phyloP scores from a whole-genome alignment of 2,113 vertebrate genomes.

The Otis tarda region DNA sequence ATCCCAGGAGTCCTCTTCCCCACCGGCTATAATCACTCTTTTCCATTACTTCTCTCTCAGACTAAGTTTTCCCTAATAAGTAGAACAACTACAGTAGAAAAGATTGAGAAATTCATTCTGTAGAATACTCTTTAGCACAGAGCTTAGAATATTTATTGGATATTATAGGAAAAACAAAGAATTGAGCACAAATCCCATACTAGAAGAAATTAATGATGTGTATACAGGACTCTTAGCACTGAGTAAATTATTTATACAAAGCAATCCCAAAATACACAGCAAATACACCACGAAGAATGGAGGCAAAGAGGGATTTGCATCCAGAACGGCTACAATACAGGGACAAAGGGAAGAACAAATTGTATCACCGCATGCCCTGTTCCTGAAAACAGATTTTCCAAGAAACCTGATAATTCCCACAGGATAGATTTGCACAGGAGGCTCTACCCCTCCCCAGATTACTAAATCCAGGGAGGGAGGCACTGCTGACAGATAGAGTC shows the following conservation, averaged over 20 bases:
- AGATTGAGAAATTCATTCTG: not conserved
- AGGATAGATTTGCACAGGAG: not conserved
- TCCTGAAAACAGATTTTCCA: not conserved
- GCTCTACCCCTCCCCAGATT: rapidly evolving
- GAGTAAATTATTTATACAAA: conserved; percentile 39
- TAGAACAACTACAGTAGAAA: not conserved
- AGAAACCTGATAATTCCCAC: rapidly evolving
- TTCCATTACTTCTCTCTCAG: not conserved
- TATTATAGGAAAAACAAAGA: conserved; percentile 1
- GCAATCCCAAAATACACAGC: not conserved
- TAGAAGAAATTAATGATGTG: conserved; percentile 40
- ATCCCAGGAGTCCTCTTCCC: conserved; percentile 50
- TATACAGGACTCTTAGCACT: not conserved
- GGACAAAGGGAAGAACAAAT: not conserved
- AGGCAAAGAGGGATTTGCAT: not conserved
- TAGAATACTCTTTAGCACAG: not conserved
- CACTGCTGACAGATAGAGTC: not conserved
- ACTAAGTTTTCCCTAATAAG: not conserved
- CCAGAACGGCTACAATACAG: not conserved
- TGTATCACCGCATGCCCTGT: rapidly evolving
- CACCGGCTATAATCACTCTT: conserved; percentile 36
- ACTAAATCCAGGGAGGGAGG: not conserved
- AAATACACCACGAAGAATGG: not conserved
- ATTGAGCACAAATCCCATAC: conserved; percentile 9
- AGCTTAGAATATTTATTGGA: conserved; percentile 31